A percentile compares a stretch with the other conserved stretches of the same genome.
phyloP scores from a whole-genome alignment of 2,113 vertebrate genomes.

The Elephas maximus region DNA sequence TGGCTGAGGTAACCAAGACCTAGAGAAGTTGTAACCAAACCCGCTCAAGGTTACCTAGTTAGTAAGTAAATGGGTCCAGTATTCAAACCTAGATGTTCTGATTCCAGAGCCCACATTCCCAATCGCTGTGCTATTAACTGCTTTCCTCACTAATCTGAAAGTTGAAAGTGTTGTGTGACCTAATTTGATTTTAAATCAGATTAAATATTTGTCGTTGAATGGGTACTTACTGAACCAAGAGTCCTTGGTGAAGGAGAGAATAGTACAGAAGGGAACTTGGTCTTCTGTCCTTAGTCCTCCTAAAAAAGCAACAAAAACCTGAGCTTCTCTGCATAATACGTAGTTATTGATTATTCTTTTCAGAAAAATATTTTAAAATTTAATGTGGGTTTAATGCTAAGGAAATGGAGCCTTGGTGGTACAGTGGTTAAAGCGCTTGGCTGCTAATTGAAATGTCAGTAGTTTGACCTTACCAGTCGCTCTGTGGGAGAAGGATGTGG shows the following conservation, averaged over 20 bases:
- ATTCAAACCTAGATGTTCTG: slow-evolving; percentile 5
- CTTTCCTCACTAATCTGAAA: slow-evolving; percentile 56
- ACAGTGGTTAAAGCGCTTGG: no score
- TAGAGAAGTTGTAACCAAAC: slow-evolving; percentile 56
- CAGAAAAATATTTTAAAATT: slow-evolving; percentile 50
- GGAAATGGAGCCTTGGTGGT: no score
- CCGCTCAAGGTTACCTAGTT: neutral
- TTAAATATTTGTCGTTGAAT: slow-evolving; percentile 62
- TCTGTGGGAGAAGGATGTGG: no score
- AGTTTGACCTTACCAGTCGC: no score
- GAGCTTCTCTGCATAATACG: neutral
- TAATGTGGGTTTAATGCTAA: slow-evolving; percentile 16
- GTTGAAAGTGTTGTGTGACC: slow-evolving; percentile 50
- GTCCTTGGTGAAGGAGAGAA: slow-evolving; percentile 46
- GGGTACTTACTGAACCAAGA: neutral
- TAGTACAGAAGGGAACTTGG: neutral
- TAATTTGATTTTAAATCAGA: slow-evolving; percentile 66
- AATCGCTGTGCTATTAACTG: neutral
- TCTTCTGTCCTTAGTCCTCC: neutral
- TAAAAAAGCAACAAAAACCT: slow-evolving; percentile 44
- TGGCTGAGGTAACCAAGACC: slow-evolving; percentile 17
- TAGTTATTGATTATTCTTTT: slow-evolving; percentile 54
- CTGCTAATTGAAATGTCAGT: no score
- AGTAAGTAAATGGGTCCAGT: neutral
- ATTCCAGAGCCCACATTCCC: slow-evolving; percentile 21